Evolutionary conservation across 2,797 vertebrate genomes (phyloP), one percentile per base, ranked within the genome.

Genomic region (Tokudaia tokunoshimensis): DNA sequence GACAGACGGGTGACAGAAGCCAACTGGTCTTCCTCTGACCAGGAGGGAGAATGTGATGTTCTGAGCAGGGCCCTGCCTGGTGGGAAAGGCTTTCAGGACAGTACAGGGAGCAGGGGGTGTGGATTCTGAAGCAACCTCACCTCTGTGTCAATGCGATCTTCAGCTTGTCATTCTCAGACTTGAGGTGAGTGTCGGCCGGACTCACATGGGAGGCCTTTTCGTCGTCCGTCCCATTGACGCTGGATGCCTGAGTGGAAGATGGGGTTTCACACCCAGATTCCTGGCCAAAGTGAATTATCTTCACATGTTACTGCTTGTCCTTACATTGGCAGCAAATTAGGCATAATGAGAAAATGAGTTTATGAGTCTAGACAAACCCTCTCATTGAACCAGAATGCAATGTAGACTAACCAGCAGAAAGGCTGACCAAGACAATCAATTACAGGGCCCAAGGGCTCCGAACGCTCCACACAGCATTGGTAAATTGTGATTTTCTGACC

Each of bases 141-240:
- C 99, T 99, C 98, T 99, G 99, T 10, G 99, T 99, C 95, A 99
- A 97, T 3, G 98, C 99, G 9, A 99, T 99, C 98, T 99, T 99
- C 86, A 99, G 98, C 96, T 98, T 99, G 89, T 99, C 99, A 0
- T 99, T 99, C 98, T 99, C 99, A 0, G 97, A 99, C 98, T 99
- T 99, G 94, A 99, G 98, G 93, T 99, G 98, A 0, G 98, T 97
- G 65, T 99, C 99, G 0, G 99, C 98, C 1, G 99, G 99, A 24
- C 98, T 97, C 0, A 98, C 98, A 0, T 99, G 98, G 1, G 98
- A 99, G 61, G 99, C 99, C 96, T 99, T 99, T 97, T 99, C 99
- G 29, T 99, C 99, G 0, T 99, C 99, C 0, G 99, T 99, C 75
- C 99, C 99, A 0, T 99, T 99, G 78, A 99, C 98, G 59, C 99